Conservation (phyloP, 2,797 vertebrate species). For the Poliocrania exsul region DNA sequence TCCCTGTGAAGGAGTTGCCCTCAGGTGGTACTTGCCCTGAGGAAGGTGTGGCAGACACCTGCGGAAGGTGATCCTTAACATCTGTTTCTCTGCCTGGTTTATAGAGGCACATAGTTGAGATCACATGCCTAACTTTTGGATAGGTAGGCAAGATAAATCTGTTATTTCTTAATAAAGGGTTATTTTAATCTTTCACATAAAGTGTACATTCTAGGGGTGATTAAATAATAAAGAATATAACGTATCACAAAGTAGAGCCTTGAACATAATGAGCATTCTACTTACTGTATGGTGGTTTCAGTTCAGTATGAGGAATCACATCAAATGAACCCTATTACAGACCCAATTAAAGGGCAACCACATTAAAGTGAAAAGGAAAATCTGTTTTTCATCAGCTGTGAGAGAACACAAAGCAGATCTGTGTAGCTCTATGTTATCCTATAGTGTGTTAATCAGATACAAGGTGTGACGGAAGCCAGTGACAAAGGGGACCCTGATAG, state of each 20-base stretch:
- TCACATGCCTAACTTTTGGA: background rate
- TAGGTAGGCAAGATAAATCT: background rate
- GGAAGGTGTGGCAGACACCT: constrained; percentile 1
- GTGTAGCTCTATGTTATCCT: constrained; percentile 75
- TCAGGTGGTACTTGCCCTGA: background rate
- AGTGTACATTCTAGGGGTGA: background rate
- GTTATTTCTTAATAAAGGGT: background rate
- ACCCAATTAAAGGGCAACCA: constrained; percentile 84
- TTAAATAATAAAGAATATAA: constrained; percentile 10
- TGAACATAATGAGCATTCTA: constrained; percentile 45
- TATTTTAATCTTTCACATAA: background rate
- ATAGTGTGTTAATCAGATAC: constrained; percentile 78
- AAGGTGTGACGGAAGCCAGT: constrained; percentile 79
- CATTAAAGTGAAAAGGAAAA: constrained; percentile 84
- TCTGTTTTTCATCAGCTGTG: constrained; percentile 86
- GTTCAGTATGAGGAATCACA: constrained; percentile 64
- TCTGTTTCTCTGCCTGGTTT: constrained; percentile 16
- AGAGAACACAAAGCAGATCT: constrained; percentile 83
- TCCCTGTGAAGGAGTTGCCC: background rate
- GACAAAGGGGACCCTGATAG: constrained; percentile 76
- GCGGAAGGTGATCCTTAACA: background rate
- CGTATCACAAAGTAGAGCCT: background rate
- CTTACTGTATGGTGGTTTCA: constrained; percentile 47
- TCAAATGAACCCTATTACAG: constrained; percentile 86
- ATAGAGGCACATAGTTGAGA: background rate